A percentile compares a stretch with the other conserved stretches of the same genome.
These are phyloP conservation scores for Heliconius melpomene DNA, from an alignment of 1,140 invertebrate genomes.

Conservation along the genomic window DNA sequence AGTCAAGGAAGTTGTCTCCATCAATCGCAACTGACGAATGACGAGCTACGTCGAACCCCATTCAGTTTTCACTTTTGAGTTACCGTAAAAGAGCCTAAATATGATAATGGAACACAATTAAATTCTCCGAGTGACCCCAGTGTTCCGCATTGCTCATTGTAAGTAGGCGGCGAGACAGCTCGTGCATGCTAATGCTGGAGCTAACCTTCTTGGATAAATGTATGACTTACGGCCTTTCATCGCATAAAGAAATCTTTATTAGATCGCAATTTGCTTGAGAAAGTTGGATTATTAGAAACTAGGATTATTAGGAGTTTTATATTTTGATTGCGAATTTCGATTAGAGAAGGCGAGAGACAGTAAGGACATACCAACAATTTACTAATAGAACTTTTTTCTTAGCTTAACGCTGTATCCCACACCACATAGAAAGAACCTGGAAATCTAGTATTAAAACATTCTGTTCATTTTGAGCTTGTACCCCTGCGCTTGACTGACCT, in stretches of 20 bases:
- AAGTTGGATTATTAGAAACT: too few species aligned
- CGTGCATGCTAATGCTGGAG: slow-evolving; percentile 66
- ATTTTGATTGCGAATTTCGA: neutral
- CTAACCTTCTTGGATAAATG: slow-evolving; percentile 65
- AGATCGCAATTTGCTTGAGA: slow-evolving; percentile 63
- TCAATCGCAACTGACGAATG: slow-evolving; percentile 74
- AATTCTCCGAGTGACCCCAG: slow-evolving; percentile 76
- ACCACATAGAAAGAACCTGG: too few species aligned
- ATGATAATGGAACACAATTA: slow-evolving; percentile 81
- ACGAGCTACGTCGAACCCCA: slow-evolving; percentile 60
- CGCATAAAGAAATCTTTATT: slow-evolving; percentile 63
- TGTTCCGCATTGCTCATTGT: slow-evolving; percentile 78
- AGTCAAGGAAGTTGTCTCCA: slow-evolving; percentile 70
- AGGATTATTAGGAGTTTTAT: neutral
- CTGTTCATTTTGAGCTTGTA: too few species aligned
- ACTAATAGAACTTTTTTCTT: neutral
- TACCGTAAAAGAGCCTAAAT: slow-evolving; percentile 80
- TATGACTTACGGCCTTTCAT: slow-evolving; percentile 63
- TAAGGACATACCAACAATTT: neutral
- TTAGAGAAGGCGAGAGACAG: neutral
- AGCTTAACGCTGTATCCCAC: too few species aligned
- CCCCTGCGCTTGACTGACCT: too few species aligned
- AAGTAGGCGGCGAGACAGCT: slow-evolving; percentile 64
- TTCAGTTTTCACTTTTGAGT: slow-evolving; percentile 80
- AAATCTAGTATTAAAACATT: too few species aligned